A percentile compares a stretch with the other conserved stretches of the same genome.
Evolutionary conservation across 2,113 vertebrate species (phyloP).

Genomic region (Artemisiospiza belli): DNA sequence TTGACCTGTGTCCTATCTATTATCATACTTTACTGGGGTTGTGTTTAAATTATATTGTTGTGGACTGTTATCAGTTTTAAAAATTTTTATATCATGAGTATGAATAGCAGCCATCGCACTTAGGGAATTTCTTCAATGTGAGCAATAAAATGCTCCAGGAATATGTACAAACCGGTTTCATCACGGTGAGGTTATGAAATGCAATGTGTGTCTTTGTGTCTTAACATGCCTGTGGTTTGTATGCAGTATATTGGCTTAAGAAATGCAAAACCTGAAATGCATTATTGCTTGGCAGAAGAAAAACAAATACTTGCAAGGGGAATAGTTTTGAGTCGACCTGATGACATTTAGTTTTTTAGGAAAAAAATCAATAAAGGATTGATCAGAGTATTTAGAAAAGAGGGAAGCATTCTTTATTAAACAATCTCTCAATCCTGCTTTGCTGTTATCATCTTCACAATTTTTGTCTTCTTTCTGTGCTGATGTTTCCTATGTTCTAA

Average conservation of each 20-base stretch:
- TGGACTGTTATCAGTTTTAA: neutral
- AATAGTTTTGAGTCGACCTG: neutral
- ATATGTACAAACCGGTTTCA: neutral
- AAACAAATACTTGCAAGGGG: neutral
- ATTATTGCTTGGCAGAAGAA: neutral
- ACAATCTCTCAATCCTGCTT: neutral
- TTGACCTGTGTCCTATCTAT: neutral
- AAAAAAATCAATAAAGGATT: neutral
- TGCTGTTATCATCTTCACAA: neutral
- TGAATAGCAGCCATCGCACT: neutral
- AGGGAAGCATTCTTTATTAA: neutral
- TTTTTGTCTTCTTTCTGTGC: neutral
- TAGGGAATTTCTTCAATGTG: neutral
- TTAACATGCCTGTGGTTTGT: conserved; percentile 18
- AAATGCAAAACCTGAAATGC: neutral
- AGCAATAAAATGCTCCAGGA: neutral
- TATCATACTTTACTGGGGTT: neutral
- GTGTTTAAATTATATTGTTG: neutral
- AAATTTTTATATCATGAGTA: rapidly evolving
- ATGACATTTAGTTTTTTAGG: neutral
- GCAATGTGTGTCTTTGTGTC: neutral
- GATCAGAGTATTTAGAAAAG: neutral
- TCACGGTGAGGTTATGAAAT: neutral
- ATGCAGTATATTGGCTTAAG: neutral
- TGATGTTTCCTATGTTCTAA: neutral